Conservation (phyloP, 2,888 invertebrate species). For the Cryptocephalus moraei region DNA sequence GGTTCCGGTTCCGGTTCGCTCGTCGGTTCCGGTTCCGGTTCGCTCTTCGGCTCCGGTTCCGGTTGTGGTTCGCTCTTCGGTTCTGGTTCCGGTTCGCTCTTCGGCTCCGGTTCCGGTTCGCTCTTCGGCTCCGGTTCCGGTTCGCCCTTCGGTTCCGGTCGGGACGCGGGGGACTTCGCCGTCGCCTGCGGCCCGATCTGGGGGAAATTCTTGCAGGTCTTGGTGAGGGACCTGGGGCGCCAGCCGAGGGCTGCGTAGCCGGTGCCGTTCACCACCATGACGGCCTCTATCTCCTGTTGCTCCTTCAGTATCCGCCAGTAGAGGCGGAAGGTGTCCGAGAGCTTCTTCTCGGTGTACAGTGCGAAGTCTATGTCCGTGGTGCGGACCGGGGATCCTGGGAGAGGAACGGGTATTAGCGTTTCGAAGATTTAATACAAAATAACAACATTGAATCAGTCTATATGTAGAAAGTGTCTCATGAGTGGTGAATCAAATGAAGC, state of each 20-base stretch:
- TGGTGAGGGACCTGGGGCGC: slow-evolving; percentile 68
- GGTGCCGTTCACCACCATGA: slow-evolving; percentile 78
- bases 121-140: slow-evolving; percentile 36
- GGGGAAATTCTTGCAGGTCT: slow-evolving; percentile 74
- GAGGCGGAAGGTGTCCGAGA: slow-evolving; percentile 66
- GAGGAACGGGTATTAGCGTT: too few relatives aligned
- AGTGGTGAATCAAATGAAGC: too few relatives aligned
- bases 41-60: slow-evolving; percentile 25
- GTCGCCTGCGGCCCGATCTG: slow-evolving; percentile 42
- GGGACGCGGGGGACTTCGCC: slow-evolving; percentile 25
- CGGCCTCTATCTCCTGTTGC: slow-evolving; percentile 76
- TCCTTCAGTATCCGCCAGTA: slow-evolving; percentile 81
- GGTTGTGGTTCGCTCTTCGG: slow-evolving; percentile 37
- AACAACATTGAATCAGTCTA: too few relatives aligned
- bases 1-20: slow-evolving; percentile 38
- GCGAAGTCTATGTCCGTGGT: slow-evolving; percentile 61
- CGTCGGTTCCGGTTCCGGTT: slow-evolving; percentile 22
- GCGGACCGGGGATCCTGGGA: slow-evolving; percentile 63
- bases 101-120: slow-evolving; percentile 28
- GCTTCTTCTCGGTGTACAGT: slow-evolving; percentile 56
- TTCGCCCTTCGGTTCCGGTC: slow-evolving; percentile 10
- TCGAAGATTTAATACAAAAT: too few relatives aligned
- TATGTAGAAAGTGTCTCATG: too few relatives aligned
- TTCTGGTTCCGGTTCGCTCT: slow-evolving; percentile 32
- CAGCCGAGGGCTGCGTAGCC: slow-evolving; percentile 89